Evolutionary conservation across 2,888 invertebrate species (phyloP).

Genomic region (Blastobasis adustella): DNA sequence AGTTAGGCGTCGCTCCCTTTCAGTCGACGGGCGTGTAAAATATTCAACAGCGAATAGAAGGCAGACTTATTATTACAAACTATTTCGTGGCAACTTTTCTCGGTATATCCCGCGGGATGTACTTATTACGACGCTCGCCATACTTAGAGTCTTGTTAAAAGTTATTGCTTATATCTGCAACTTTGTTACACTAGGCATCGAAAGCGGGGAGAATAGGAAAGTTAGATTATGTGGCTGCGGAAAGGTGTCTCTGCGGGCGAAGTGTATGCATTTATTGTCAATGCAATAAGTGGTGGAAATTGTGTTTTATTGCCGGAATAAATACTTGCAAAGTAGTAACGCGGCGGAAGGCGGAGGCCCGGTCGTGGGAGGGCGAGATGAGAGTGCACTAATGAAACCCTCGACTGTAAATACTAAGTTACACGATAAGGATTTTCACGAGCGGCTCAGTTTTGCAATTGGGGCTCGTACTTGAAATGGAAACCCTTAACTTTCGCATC

Average conservation of each 20-base stretch:
- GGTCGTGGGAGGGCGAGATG: slow-evolving; percentile 15
- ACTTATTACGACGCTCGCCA: slow-evolving; percentile 21
- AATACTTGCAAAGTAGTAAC: no score
- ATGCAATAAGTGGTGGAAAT: no score
- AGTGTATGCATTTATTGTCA: no score
- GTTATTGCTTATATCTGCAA: slow-evolving; percentile 1
- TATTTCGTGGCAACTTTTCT: slow-evolving; percentile 36
- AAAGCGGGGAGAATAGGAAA: not conserved
- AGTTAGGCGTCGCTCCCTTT: slow-evolving; percentile 18
- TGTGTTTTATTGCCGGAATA: no score
- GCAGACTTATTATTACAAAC: slow-evolving; percentile 38
- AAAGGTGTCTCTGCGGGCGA: slow-evolving; percentile 1
- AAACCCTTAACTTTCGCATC: slow-evolving; percentile 11
- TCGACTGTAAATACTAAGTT: slow-evolving; percentile 20
- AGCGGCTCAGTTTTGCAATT: slow-evolving; percentile 16
- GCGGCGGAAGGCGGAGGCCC: no score
- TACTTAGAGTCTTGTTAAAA: slow-evolving; percentile 5
- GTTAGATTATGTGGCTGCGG: not conserved
- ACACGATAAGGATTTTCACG: slow-evolving; percentile 22
- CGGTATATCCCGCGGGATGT: slow-evolving; percentile 19
- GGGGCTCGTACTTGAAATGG: slow-evolving; percentile 9
- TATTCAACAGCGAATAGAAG: slow-evolving; percentile 38
- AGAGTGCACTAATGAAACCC: slow-evolving; percentile 20
- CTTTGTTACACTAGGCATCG: not conserved
- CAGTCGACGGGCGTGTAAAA: slow-evolving; percentile 28